Evolutionary conservation across 2,113 vertebrate genomes (phyloP).

Genomic region (Sula dactylatra): DNA sequence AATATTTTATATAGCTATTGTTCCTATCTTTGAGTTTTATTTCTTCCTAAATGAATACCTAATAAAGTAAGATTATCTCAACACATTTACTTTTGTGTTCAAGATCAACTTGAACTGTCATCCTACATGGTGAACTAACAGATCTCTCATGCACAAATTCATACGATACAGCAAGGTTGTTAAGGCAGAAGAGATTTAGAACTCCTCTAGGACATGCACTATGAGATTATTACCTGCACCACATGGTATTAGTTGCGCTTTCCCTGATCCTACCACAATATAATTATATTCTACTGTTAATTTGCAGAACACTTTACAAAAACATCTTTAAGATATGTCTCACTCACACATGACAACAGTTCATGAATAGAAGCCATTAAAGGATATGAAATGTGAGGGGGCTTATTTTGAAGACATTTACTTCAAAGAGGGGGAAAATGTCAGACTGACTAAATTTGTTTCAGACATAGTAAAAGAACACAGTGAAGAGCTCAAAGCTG

Average conservation of each 20-base stretch:
- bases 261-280: background rate
- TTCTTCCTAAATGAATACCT: background rate
- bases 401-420: slow-evolving; percentile 8
- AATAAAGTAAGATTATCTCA: background rate
- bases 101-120: background rate
- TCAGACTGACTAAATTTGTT: background rate
- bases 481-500: background rate
- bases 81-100: background rate
- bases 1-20: slow-evolving; percentile 2
- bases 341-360: background rate
- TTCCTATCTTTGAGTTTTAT: background rate
- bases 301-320: background rate
- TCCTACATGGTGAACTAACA: background rate
- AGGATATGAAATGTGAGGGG: background rate
- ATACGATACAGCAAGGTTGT: rapidly evolving
- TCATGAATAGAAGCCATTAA: background rate
- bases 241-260: background rate
- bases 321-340: background rate
- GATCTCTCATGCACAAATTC: background rate
- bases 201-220: background rate
- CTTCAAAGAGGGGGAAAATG: background rate
- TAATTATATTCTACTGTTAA: background rate
- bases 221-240: background rate
- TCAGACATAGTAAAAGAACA: background rate
- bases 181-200: background rate